A percentile compares a stretch with the other conserved stretches of the same genome.
These are phyloP conservation scores for Eilema sororculum DNA, from an alignment of 2,888 invertebrate species.

Conservation along the genomic window DNA sequence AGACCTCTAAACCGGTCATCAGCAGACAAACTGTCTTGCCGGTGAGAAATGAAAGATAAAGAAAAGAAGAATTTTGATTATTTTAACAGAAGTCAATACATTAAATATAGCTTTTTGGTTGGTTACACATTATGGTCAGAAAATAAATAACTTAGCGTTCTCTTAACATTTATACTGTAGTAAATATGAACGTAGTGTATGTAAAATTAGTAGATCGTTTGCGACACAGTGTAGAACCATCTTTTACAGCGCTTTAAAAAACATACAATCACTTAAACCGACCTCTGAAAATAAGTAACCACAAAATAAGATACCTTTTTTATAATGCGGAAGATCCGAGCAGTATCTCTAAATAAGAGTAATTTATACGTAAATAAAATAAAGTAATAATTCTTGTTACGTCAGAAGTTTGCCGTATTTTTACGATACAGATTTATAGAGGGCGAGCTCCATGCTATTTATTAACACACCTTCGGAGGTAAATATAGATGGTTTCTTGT, in stretches of 20 bases:
- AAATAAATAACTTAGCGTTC: too few species aligned
- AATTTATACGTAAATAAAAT: constrained; percentile 23
- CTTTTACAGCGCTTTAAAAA: background rate
- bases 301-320: constrained; percentile 16
- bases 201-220: background rate
- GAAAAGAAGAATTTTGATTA: too few species aligned
- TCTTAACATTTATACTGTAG: too few species aligned
- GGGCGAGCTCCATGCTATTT: constrained; percentile 13
- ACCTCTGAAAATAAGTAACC: constrained; percentile 2
- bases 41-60: too few species aligned
- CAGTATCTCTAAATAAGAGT: constrained; percentile 16
- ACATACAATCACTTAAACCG: constrained; percentile 10
- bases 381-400: constrained; percentile 18
- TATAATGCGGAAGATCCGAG: constrained; percentile 9
- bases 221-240: too few species aligned
- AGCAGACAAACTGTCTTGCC: too few species aligned
- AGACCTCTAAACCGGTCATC: too few species aligned
- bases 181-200: too few species aligned
- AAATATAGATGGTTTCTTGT: constrained; percentile 5
- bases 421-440: constrained; percentile 21
- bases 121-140: too few species aligned
- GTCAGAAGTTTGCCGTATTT: constrained; percentile 19
- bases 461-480: constrained; percentile 14
- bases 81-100: too few species aligned
- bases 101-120: too few species aligned